phyloP scores from a whole-genome alignment of 92 coral and sea anemone genomes.

The Umimayanthus chanpuru region DNA sequence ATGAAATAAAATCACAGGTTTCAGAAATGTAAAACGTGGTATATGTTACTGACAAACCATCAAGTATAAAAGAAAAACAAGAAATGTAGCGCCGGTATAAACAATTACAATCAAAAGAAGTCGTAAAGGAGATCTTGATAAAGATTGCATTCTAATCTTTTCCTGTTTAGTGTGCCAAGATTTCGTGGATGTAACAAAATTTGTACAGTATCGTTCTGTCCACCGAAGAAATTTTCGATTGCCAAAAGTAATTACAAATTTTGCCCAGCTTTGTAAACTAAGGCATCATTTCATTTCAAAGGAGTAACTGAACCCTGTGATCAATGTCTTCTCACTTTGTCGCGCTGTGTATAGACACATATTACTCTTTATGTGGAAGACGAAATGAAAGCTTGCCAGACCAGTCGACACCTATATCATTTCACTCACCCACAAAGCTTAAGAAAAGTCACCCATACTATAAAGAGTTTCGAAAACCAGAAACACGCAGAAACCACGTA shows the following conservation, averaged over 20 bases:
- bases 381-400: conserved; percentile 22
- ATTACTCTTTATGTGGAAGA: conserved; percentile 10
- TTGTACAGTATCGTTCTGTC: background rate
- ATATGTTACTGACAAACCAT: background rate
- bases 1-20: conserved; percentile 17
- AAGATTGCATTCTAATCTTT: conserved; percentile 10
- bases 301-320: conserved; percentile 37
- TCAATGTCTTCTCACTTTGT: conserved; percentile 38
- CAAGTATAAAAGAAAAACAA: conserved; percentile 12
- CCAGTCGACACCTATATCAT: conserved; percentile 21
- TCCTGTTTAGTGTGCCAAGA: background rate
- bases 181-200: conserved; percentile 6
- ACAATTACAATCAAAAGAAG: conserved; percentile 15
- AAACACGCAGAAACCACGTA: background rate
- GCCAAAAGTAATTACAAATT: conserved; percentile 14
- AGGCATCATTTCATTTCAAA: conserved; percentile 31
- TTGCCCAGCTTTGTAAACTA: background rate
- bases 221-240: background rate
- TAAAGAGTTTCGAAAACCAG: background rate
- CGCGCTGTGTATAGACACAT: conserved; percentile 25
- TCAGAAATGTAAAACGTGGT: conserved; percentile 1
- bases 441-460: background rate
- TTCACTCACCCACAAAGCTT: conserved; percentile 28
- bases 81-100: background rate
- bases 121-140: conserved; percentile 2